Evolutionary conservation across 2,113 vertebrate species (phyloP), one percentile per base, ranked within the genome.

Genomic region (Telmatochromis brachygnathus): DNA sequence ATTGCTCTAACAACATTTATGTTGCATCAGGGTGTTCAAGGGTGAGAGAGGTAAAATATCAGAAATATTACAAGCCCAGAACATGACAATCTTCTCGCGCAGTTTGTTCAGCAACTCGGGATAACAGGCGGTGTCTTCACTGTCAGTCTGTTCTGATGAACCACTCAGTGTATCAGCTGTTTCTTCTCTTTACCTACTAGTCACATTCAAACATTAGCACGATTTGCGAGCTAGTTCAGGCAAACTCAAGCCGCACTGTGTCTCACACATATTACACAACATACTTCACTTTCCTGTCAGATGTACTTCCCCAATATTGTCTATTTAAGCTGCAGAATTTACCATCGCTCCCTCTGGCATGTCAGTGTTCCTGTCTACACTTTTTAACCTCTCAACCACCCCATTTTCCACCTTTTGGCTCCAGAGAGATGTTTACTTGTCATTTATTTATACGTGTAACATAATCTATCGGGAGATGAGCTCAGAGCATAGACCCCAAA

Each of bases 11-110:
- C 65, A 73, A 68, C 35, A 73, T 47, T 62, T 85, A 73, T 84
- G 81, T 93, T 93, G 84, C 87, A 75, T 93, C 93, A 89, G 86
- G 55, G 37, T 9, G 15, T 49, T 84, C 17, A 62, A 49, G 82
- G 55, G 81, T 81, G 75, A 84, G 53, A 53, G 26, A 88, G 49
- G n/a, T 33, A 39, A 82, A 94, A 82, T 87, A 68, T 81, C 55
- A 89, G 51, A 55, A 42, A 68, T 81, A 53, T 75, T 77, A 82
- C 75, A 28, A 75, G 23, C 9, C 53, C 35, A 68, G 15, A 70
- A 65, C 79, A 85, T 82, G 89, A 84, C 88, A 77, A n/a, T 53
- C 30, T 12, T 81, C 28, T 17, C 17, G 12, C 10, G 5, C 73
- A 82, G 45, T 65, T 84, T 86, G 30, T 88, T 84, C n/a, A 42